Percentiles rank a stretch among this genome's conserved stretches.
These are phyloP conservation scores for Anas acuta DNA, from an alignment of 2,797 vertebrate genomes.

Conservation along the genomic window DNA sequence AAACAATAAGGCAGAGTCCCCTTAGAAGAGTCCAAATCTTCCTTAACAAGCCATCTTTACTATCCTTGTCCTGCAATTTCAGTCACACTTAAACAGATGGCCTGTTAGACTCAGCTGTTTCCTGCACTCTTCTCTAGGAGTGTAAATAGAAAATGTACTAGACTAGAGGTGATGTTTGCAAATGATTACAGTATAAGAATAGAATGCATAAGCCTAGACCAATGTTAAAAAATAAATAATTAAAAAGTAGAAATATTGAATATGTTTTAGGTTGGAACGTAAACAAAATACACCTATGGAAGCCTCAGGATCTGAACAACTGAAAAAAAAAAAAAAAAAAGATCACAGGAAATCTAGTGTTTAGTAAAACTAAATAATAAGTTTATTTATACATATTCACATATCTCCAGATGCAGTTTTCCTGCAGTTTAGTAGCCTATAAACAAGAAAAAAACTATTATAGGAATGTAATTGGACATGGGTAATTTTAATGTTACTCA, in stretches of 20 bases:
- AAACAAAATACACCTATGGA: background rate
- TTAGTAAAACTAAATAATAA: background rate
- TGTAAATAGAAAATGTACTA: background rate
- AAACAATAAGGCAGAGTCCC: background rate
- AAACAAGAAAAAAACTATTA: background rate
- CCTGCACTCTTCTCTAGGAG: background rate
- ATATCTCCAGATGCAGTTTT: background rate
- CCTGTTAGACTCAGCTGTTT: background rate
- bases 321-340: background rate
- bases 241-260: background rate
- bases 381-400: background rate
- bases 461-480: background rate
- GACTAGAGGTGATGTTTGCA: background rate
- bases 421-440: background rate
- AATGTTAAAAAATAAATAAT: background rate
- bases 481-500: background rate
- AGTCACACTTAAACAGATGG: conserved; percentile 1
- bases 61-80: background rate
- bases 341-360: background rate
- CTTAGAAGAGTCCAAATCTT: background rate
- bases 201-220: background rate
- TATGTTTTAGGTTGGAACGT: background rate
- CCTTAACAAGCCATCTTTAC: background rate
- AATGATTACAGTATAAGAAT: background rate
- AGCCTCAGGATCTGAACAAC: background rate